Conservation (phyloP, 2,113 vertebrate genomes). For the Xenus cinereus region DNA sequence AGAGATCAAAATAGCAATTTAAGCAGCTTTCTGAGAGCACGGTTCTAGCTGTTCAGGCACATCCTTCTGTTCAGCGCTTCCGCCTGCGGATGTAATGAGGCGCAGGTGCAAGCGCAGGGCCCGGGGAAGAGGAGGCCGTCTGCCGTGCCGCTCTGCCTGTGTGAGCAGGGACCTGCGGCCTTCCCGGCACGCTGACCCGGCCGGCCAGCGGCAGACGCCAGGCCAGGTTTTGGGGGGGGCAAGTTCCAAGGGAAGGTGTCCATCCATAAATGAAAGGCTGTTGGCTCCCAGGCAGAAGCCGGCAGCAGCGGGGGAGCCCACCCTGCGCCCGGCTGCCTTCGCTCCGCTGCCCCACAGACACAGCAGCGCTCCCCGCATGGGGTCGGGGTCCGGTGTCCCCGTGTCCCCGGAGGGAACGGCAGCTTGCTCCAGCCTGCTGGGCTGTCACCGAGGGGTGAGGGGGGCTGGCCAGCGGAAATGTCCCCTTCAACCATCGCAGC, state of each 20-base stretch:
- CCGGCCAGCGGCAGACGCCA: fast-evolving
- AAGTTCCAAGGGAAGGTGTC: background rate
- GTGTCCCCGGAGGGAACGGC: fast-evolving
- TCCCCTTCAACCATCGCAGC: fast-evolving
- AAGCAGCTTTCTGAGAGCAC: background rate
- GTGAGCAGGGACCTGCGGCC: fast-evolving
- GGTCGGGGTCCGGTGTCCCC: fast-evolving
- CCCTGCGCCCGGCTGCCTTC: fast-evolving
- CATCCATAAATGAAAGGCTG: background rate
- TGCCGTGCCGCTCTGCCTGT: background rate
- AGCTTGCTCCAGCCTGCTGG: background rate
- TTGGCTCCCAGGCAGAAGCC: background rate
- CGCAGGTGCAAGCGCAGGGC: background rate
- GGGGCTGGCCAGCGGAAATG: background rate
- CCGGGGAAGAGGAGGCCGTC: background rate
- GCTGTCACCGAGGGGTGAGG: background rate
- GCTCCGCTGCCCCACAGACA: fast-evolving
- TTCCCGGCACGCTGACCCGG: background rate
- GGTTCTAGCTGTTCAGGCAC: background rate
- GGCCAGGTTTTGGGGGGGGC: fast-evolving
- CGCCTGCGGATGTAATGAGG: background rate
- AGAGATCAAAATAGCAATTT: background rate
- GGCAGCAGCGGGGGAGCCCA: background rate
- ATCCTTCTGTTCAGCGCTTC: background rate
- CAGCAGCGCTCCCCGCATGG: fast-evolving